phyloP scores from a whole-genome alignment of 2,888 invertebrate genomes.

The Furcula furcula region DNA sequence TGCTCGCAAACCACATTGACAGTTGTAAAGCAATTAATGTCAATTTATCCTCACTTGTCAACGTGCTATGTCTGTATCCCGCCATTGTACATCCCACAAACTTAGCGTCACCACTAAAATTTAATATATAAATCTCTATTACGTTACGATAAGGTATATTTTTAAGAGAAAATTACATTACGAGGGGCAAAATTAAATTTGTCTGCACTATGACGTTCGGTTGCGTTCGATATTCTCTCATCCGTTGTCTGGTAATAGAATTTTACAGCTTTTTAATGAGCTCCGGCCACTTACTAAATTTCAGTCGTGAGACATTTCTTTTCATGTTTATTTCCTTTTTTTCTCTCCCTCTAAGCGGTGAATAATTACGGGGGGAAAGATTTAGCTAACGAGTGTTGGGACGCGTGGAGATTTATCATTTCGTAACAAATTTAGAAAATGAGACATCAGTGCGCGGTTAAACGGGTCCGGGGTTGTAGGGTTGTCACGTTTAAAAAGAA shows the following conservation, averaged over 20 bases:
- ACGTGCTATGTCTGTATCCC: conserved; percentile 57
- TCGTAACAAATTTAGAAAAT: conserved; percentile 79
- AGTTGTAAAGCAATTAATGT: conserved; percentile 69
- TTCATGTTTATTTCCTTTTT: conserved; percentile 62
- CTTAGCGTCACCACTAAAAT: conserved; percentile 27
- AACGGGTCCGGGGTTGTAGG: conserved; percentile 30
- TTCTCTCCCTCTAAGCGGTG: conserved; percentile 55
- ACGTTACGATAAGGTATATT: conserved; percentile 32
- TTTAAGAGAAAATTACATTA: conserved; percentile 25
- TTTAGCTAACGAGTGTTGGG: conserved; percentile 74
- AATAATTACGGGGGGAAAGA: conserved; percentile 74
- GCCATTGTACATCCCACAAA: conserved; percentile 43
- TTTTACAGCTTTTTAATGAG: conserved; percentile 80
- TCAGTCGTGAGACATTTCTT: conserved; percentile 62
- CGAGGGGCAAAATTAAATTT: conserved; percentile 18
- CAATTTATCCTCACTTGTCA: conserved; percentile 74
- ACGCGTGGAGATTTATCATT: conserved; percentile 76
- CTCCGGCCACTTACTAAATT: conserved; percentile 71
- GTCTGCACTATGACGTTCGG: conserved; percentile 25
- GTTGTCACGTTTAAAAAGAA: conserved; percentile 17
- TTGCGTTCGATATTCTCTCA: conserved; percentile 45
- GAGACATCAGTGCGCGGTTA: conserved; percentile 69
- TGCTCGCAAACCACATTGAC: conserved; percentile 45
- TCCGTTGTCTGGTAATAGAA: conserved; percentile 63
- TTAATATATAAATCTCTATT: conserved; percentile 27